phyloP scores from a whole-genome alignment of 2,113 vertebrate genomes.

The Plestiodon gilberti region DNA sequence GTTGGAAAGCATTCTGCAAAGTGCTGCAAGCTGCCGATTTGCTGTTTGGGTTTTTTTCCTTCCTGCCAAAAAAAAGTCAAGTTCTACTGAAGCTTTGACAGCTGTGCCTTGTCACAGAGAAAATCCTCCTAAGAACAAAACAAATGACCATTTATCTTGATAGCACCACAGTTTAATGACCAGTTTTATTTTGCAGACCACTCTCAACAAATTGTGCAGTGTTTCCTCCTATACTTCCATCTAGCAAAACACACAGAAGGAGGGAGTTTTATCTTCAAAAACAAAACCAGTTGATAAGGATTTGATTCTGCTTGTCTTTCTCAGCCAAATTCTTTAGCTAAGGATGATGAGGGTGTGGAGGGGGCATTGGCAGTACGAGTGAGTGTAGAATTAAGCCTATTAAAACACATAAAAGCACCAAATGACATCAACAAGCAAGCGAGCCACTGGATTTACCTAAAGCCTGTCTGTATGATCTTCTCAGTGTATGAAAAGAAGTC shows the following conservation, averaged over 20 bases:
- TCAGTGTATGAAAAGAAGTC: background rate
- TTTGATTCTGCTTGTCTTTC: background rate
- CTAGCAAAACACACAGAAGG: conserved; percentile 6
- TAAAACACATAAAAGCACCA: background rate
- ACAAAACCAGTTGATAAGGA: conserved; percentile 3
- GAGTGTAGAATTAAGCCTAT: background rate
- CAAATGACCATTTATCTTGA: conserved; percentile 47
- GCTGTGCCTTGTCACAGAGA: conserved; percentile 56
- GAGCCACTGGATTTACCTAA: background rate
- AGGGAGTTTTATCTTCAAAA: conserved; percentile 11
- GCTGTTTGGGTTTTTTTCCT: conserved; percentile 47
- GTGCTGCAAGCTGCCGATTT: conserved; percentile 53
- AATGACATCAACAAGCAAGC: conserved; percentile 7
- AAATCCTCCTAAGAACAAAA: conserved; percentile 54
- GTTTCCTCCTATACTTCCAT: conserved; percentile 28
- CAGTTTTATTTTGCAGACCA: conserved; percentile 41
- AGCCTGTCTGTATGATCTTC: background rate
- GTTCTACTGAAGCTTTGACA: conserved; percentile 56
- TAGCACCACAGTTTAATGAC: conserved; percentile 21
- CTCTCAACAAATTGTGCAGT: conserved; percentile 2
- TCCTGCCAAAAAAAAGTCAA: conserved; percentile 46
- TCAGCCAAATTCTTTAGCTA: background rate
- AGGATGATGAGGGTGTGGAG: background rate
- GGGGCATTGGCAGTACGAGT: background rate
- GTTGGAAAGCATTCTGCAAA: conserved; percentile 67